Percentiles rank a stretch among this genome's conserved stretches.
Conservation (phyloP, 1,140 invertebrate species). For the Archivesica marissinica region DNA sequence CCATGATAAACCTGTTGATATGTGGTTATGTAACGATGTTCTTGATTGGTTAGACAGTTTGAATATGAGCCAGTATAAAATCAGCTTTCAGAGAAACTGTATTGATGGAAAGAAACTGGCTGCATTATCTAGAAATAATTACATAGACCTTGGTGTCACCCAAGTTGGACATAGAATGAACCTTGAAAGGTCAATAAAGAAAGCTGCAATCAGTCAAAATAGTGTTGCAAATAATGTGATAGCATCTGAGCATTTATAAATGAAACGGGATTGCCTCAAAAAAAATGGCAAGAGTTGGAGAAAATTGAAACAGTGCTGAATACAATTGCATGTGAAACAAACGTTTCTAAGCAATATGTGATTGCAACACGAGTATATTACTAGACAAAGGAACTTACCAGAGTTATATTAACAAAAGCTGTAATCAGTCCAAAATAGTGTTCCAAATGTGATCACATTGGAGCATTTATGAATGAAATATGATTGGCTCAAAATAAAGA, state of each 20-base stretch:
- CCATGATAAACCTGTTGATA: slow-evolving; percentile 72
- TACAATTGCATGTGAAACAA: not conserved
- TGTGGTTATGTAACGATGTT: slow-evolving; percentile 82
- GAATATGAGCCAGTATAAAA: slow-evolving; percentile 79
- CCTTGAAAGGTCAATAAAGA: slow-evolving; percentile 82
- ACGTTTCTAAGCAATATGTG: not conserved
- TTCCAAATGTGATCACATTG: no score
- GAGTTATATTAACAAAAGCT: not conserved
- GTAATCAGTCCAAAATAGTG: not conserved
- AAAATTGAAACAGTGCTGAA: no score
- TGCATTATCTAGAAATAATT: slow-evolving; percentile 79
- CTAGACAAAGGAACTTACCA: no score
- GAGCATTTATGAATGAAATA: no score
- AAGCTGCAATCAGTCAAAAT: slow-evolving; percentile 66
- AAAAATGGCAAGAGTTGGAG: no score
- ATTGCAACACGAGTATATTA: not conserved
- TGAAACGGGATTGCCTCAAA: not conserved
- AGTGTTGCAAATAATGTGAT: slow-evolving; percentile 26
- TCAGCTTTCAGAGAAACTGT: slow-evolving; percentile 78
- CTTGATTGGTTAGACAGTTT: slow-evolving; percentile 82
- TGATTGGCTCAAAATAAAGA: no score
- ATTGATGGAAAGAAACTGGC: slow-evolving; percentile 80
- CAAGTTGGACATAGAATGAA: slow-evolving; percentile 83
- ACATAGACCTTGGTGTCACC: slow-evolving; percentile 80
- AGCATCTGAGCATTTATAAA: slow-evolving; percentile 47